Conservation (phyloP, 2,113 vertebrate species). For the Cercopithecus mona region DNA sequence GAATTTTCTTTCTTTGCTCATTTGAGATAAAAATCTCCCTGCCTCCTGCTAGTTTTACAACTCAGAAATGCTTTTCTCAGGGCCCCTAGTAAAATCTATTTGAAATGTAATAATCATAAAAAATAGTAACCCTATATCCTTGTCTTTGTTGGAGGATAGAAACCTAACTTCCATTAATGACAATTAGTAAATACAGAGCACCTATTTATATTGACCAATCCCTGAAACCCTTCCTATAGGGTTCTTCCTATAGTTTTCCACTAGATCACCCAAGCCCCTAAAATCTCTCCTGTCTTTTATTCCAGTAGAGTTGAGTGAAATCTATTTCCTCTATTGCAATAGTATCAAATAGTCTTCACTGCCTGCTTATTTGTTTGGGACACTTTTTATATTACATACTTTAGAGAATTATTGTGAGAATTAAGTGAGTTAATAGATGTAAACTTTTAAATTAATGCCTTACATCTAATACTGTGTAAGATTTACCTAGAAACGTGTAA, state of each 20-base stretch:
- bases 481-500: neutral
- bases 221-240: no score
- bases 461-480: neutral
- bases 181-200: neutral
- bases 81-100: neutral
- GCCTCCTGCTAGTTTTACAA: neutral
- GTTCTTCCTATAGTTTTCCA: neutral
- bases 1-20: neutral
- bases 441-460: neutral
- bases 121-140: neutral
- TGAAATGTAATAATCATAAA: neutral
- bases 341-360: neutral
- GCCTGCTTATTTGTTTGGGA: neutral
- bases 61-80: neutral
- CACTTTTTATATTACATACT: neutral
- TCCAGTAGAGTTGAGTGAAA: neutral
- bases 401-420: neutral
- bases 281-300: neutral
- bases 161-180: neutral
- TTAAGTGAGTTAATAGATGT: neutral
- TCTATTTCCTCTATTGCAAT: neutral
- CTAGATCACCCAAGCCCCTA: neutral
- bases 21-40: neutral
- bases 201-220: neutral
- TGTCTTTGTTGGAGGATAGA: neutral